These are phyloP conservation scores for Eupristina koningsbergeri DNA, from an alignment of 1,140 invertebrate genomes.

Conservation along the genomic window DNA sequence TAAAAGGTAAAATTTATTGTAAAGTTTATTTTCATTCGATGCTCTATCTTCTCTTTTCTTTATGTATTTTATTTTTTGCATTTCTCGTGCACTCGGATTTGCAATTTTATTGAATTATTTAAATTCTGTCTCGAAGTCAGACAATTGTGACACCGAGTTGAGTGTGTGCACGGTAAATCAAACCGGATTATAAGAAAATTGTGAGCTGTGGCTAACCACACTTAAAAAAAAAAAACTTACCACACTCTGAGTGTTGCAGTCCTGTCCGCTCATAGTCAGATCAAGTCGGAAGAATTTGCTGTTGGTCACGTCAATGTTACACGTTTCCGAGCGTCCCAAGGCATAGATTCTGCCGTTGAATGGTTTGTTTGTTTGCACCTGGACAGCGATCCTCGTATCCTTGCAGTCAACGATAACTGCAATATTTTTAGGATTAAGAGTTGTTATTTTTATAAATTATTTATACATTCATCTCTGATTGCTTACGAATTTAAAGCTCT, in stretches of 20 bases:
- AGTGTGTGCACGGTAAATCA: too few species aligned
- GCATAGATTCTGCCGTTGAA: constrained; percentile 96
- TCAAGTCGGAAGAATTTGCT: constrained; percentile 93
- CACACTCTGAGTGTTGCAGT: constrained; percentile 94
- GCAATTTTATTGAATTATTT: too few species aligned
- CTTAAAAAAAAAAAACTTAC: constrained; percentile 75
- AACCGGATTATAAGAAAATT: too few species aligned
- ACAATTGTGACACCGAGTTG: too few species aligned
- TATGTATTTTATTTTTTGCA: too few species aligned
- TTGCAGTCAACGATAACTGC: constrained; percentile 94
- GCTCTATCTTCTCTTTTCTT: too few species aligned
- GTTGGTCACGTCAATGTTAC: constrained; percentile 94
- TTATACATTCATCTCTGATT: neutral
- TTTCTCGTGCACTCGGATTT: too few species aligned
- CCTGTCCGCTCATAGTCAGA: constrained; percentile 92
- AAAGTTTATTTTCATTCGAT: too few species aligned
- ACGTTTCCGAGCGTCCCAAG: constrained; percentile 92
- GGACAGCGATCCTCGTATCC: constrained; percentile 93
- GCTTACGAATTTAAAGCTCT: neutral
- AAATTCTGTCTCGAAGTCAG: too few species aligned
- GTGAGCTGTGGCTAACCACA: too few species aligned
- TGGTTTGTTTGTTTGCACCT: constrained; percentile 92
- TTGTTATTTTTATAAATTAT: neutral
- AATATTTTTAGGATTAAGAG: constrained; percentile 54
- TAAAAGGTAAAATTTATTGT: too few species aligned